Conservation (phyloP, 2,888 invertebrate species). For the Orthosia cruda region DNA sequence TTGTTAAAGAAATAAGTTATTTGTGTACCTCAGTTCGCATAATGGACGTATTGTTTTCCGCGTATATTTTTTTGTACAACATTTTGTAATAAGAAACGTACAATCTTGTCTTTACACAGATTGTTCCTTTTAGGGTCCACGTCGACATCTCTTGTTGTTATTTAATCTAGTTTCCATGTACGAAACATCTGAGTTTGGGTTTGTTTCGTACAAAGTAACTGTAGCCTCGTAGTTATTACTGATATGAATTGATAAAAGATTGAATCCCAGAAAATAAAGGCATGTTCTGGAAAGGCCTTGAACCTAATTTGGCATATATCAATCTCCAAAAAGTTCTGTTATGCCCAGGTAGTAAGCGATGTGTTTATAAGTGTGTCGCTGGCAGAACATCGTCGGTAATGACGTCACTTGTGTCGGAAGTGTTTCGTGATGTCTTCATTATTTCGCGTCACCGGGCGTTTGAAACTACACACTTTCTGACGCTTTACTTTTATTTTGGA, state of each 20-base stretch:
- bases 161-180: constrained; percentile 28
- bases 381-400: not conserved
- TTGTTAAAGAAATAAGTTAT: constrained; percentile 3
- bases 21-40: not conserved
- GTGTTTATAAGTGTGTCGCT: not conserved
- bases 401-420: constrained; percentile 8
- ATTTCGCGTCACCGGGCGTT: not conserved
- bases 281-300: too few species aligned
- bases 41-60: not conserved
- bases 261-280: not conserved
- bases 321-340: not conserved
- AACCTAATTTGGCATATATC: too few species aligned
- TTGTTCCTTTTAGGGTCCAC: not conserved
- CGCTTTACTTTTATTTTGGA: not conserved
- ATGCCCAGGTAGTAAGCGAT: not conserved
- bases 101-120: constrained; percentile 1
- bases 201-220: not conserved
- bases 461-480: not conserved
- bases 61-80: not conserved
- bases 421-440: constrained; percentile 30
- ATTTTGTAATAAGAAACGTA: not conserved
- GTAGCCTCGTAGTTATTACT: not conserved
- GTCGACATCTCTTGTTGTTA: not conserved
- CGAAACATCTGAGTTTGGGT: constrained; percentile 9
- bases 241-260: not conserved